Conservation (phyloP, 1,140 invertebrate genomes). For the Zaprionus ornatus region DNA sequence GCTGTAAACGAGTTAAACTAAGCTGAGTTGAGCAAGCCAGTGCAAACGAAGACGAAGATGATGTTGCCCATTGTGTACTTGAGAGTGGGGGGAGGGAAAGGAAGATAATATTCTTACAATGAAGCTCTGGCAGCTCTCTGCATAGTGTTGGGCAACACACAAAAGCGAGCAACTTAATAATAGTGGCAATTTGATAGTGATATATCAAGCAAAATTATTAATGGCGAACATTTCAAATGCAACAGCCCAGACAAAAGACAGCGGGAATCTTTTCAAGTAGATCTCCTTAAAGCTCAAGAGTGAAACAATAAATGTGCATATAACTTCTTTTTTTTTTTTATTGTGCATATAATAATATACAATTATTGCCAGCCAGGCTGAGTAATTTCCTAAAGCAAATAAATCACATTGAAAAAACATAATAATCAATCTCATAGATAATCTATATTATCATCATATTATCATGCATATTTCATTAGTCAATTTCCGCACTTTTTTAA, state of each 20-base stretch:
- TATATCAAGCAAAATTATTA: constrained; percentile 11
- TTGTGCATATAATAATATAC: too few relatives aligned
- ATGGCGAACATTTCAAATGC: not conserved
- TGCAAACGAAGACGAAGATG: constrained; percentile 12
- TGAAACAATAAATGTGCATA: not conserved
- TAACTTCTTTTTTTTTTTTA: too few relatives aligned
- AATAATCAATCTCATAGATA: not conserved
- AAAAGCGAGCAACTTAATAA: constrained; percentile 40
- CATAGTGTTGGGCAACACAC: constrained; percentile 30
- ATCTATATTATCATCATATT: constrained; percentile 4
- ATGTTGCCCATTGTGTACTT: constrained; percentile 33
- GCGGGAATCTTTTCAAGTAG: not conserved
- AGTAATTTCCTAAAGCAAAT: too few relatives aligned
- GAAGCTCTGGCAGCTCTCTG: not conserved
- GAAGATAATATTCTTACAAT: not conserved
- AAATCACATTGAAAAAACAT: not conserved
- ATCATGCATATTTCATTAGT: constrained; percentile 3
- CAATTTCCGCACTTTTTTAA: constrained; percentile 25
- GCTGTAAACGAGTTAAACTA: constrained; percentile 29
- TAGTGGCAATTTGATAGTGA: constrained; percentile 26
- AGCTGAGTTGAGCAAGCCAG: constrained; percentile 29
- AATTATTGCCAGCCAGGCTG: too few relatives aligned
- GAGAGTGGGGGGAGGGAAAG: not conserved
- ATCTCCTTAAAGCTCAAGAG: too few relatives aligned
- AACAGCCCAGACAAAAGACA: not conserved